Evolutionary conservation across 1,140 invertebrate species (phyloP), one percentile per base, ranked within the genome.

Genomic region (Colletes latitarsis): DNA sequence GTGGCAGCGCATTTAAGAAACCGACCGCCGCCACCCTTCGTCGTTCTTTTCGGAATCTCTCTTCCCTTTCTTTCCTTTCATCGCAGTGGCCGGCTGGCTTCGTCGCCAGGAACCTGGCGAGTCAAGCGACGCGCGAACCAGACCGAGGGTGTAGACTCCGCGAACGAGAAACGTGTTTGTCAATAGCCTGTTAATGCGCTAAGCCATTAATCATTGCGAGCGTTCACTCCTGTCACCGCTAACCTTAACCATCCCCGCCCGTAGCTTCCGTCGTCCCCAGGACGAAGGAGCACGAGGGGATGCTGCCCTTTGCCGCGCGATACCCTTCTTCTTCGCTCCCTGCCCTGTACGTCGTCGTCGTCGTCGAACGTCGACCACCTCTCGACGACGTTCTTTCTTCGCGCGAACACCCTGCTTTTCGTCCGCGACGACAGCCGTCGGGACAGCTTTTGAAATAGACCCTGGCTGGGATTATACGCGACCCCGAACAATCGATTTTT

Each of bases 161-260:
- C 77, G 83, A 82, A 80, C 88, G 89, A 90, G 89, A 87, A 91
- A 91, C 90, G 89, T 92, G 92, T 92, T 93, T 93, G 92, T 93
- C 92, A 93, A 93, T 93, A 91, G 92, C 88, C 89, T 90, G 92
- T 92, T 93, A 93, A 93, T 93, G 92, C 91, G 85, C 90, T 92
- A 93, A 93, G 91, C 91, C 92, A 93, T 93, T 93, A 93, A 93
- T 93, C 92, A 93, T 93, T 93, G 89, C 88, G 88, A 88, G 87
- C 85, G 88, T 70, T 87, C 88, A 88, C 79, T 90, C 83, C 89
- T 92, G 91, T 91, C 91, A 92, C 88, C 90, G 86, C 86, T 83
- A 90, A 89, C 85, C 86, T 85, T 87, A 90, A 88, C 80, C 88
- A 86, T 77, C 89, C 89, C 85, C 52, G 60, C 2, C 5, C 46